A percentile compares a stretch with the other conserved stretches of the same genome.
Conservation (phyloP, 2,888 invertebrate species). For the Acleris cristana region DNA sequence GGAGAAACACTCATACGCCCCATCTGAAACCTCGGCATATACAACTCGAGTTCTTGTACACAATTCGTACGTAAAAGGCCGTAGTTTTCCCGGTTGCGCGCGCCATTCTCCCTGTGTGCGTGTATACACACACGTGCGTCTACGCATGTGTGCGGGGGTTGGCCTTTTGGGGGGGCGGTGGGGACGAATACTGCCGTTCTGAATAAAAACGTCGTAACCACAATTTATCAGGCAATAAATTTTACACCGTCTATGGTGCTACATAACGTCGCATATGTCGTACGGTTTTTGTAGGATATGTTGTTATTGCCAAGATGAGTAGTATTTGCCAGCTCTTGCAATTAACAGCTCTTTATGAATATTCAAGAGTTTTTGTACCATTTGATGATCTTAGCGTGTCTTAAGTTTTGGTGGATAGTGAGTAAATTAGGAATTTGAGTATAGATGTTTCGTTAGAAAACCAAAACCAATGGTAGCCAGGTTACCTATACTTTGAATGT, state of each 20-base stretch:
- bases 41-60: constrained; percentile 73
- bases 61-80: constrained; percentile 80
- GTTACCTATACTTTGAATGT: too few species aligned
- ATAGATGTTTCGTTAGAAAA: too few species aligned
- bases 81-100: constrained; percentile 83
- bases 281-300: too few species aligned
- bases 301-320: constrained; percentile 6
- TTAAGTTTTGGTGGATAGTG: constrained; percentile 3
- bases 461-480: too few species aligned
- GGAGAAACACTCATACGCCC: background rate
- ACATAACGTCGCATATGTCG: too few species aligned
- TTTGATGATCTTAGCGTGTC: constrained; percentile 57
- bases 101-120: constrained; percentile 63
- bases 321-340: constrained; percentile 82
- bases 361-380: constrained; percentile 80
- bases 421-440: background rate
- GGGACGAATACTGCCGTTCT: constrained; percentile 38
- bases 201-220: too few species aligned
- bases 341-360: constrained; percentile 83
- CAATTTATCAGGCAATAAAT: too few species aligned
- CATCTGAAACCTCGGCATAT: constrained; percentile 51
- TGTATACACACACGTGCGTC: constrained; percentile 41
- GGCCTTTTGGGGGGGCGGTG: constrained; percentile 68
- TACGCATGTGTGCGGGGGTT: constrained; percentile 53
- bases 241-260: too few species aligned